Evolutionary conservation across 2,113 vertebrate genomes (phyloP).

Genomic region (Leucoraja erinaceus): DNA sequence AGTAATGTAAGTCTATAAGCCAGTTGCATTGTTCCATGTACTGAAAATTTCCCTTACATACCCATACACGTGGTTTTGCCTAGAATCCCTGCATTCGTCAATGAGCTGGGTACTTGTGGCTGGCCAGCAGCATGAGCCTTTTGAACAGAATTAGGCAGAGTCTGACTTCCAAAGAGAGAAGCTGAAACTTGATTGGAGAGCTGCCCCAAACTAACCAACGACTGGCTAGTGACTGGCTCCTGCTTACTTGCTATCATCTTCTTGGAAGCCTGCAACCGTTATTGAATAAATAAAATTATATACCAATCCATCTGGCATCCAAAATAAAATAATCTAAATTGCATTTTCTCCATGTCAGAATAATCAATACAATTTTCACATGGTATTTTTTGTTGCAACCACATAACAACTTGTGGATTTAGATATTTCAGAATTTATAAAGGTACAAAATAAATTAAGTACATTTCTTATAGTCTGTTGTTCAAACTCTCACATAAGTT

Average conservation of each 20-base stretch:
- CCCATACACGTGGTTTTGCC: conserved; percentile 41
- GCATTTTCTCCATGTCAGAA: not conserved
- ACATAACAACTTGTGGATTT: not conserved
- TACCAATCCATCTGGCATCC: not conserved
- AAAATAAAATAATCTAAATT: not conserved
- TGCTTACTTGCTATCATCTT: conserved; percentile 47
- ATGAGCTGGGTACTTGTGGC: conserved; percentile 63
- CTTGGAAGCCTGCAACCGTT: conserved; percentile 54
- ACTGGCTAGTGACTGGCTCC: conserved; percentile 25
- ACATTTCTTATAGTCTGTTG: not conserved
- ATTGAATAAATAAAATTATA: conserved; percentile 24
- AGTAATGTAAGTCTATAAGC: not conserved
- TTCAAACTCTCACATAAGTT: not conserved
- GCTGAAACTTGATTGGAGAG: conserved; percentile 33
- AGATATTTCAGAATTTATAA: not conserved
- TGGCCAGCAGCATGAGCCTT: conserved; percentile 58
- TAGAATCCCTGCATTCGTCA: conserved; percentile 60
- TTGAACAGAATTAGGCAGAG: conserved; percentile 50
- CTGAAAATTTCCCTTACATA: not conserved
- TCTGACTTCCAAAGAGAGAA: conserved; percentile 26
- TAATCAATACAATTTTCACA: not conserved
- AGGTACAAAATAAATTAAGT: not conserved
- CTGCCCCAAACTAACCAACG: conserved; percentile 18
- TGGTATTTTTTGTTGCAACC: not conserved
- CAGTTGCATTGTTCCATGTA: not conserved